phyloP scores from a whole-genome alignment of 2,888 invertebrate species.

The Tolmerus cingulatus region DNA sequence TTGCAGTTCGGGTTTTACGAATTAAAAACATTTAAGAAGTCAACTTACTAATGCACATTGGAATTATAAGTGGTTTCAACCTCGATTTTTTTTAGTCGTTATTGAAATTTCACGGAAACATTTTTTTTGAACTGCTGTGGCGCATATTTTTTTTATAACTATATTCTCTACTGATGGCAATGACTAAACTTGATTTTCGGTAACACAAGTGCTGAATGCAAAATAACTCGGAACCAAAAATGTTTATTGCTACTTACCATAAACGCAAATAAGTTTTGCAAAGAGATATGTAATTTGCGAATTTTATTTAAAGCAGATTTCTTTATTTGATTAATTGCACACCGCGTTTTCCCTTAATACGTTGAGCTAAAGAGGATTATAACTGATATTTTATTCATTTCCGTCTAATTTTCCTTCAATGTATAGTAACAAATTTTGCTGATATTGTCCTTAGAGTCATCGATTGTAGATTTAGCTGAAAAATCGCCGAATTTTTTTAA shows the following conservation, averaged over 20 bases:
- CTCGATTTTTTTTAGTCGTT: neutral
- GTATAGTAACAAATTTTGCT: neutral
- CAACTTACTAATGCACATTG: neutral
- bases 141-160: neutral
- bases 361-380: neutral
- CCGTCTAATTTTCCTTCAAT: neutral
- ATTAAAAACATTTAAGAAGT: neutral
- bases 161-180: neutral
- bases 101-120: neutral
- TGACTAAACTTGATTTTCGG: neutral
- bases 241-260: neutral
- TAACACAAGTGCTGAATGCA: neutral
- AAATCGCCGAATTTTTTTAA: neutral
- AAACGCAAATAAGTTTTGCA: neutral
- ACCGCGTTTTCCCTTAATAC: neutral
- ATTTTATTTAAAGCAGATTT: neutral
- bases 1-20: neutral
- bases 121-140: neutral
- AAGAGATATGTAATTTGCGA: neutral
- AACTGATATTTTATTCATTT: neutral
- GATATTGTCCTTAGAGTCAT: neutral
- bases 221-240: neutral
- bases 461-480: neutral
- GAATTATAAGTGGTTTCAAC: neutral
- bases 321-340: neutral